Conservation (phyloP, 1,140 invertebrate species). For the Drosophila mayri region DNA sequence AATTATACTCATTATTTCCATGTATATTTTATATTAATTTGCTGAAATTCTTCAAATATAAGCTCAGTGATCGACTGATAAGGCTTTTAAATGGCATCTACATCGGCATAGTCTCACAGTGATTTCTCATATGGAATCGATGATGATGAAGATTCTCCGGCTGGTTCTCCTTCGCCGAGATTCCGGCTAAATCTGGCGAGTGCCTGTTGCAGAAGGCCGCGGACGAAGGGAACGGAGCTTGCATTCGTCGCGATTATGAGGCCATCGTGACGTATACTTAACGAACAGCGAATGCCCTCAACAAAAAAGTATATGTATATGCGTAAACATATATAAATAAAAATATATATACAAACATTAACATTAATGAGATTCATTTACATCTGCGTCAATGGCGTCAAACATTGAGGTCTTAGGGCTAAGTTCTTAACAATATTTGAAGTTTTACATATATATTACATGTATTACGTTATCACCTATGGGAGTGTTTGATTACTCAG, state of each 20-base stretch:
- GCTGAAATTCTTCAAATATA: background rate
- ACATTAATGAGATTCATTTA: no score
- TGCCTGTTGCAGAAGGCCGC: slow-evolving; percentile 70
- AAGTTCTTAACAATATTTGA: background rate
- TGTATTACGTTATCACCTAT: background rate
- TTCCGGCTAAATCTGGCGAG: slow-evolving; percentile 62
- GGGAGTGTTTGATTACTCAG: background rate
- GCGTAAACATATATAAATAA: background rate
- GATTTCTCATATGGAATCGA: slow-evolving; percentile 41
- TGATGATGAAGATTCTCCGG: slow-evolving; percentile 46
- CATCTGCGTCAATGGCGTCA: slow-evolving; percentile 13
- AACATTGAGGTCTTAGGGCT: background rate
- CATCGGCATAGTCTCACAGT: slow-evolving; percentile 15
- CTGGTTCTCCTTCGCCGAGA: slow-evolving; percentile 2
- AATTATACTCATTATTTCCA: background rate
- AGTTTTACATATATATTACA: background rate
- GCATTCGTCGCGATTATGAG: background rate
- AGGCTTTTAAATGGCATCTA: slow-evolving; percentile 5
- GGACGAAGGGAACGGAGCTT: slow-evolving; percentile 4
- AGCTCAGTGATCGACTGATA: slow-evolving; percentile 17
- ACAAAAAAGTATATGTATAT: background rate
- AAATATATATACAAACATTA: background rate
- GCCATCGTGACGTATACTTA: slow-evolving; percentile 16
- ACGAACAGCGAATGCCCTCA: slow-evolving; percentile 32
- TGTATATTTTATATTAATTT: background rate